Conservation (phyloP, 2,888 invertebrate genomes). For the Dryocosmus kuriphilus region DNA sequence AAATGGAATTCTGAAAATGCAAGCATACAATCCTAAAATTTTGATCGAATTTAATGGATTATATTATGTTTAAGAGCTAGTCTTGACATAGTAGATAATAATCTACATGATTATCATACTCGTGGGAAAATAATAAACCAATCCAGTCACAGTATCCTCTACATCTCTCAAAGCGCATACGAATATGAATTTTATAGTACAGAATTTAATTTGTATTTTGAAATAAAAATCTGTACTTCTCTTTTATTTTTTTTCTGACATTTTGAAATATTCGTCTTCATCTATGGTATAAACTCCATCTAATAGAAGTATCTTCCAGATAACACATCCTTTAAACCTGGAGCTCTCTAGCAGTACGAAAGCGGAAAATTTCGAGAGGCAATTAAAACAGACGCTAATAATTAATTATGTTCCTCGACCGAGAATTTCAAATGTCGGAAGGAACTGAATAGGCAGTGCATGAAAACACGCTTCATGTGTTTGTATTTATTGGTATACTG, state of each 20-base stretch:
- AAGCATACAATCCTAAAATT: not conserved
- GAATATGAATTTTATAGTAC: too few species aligned
- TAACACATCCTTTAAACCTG: not conserved
- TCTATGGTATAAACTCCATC: not conserved
- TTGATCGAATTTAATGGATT: too few species aligned
- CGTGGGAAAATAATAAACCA: too few species aligned
- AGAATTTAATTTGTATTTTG: too few species aligned
- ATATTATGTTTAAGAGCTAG: not conserved
- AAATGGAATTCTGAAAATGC: not conserved
- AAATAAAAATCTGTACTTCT: not conserved
- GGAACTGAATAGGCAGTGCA: not conserved
- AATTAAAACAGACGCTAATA: not conserved
- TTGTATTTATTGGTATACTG: not conserved
- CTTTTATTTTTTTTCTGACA: not conserved
- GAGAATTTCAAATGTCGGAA: not conserved
- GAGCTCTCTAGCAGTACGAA: not conserved
- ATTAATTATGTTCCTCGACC: not conserved
- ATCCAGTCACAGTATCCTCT: too few species aligned
- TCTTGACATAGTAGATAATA: not conserved
- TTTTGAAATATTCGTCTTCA: conserved; percentile 13
- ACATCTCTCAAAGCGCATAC: not conserved
- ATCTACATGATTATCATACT: not conserved
- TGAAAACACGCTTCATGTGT: not conserved
- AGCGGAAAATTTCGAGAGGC: not conserved
- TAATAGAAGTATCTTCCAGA: not conserved